phyloP scores from a whole-genome alignment of 2,888 invertebrate species.

The Erebia palarica region DNA sequence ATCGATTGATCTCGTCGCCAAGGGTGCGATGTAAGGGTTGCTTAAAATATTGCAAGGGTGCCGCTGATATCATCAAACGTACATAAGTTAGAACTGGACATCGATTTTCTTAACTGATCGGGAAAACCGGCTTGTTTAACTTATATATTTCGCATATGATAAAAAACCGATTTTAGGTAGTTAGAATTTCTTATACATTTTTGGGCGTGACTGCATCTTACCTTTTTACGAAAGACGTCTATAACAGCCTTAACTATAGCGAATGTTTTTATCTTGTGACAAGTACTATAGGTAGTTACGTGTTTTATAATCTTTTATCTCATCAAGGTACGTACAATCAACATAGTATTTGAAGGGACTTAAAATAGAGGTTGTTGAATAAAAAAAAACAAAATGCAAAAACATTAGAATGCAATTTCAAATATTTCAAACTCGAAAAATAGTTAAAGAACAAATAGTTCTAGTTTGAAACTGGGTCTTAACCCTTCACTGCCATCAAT shows the following conservation, averaged over 20 bases:
- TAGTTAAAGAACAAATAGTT: slow-evolving; percentile 29
- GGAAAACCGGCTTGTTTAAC: slow-evolving; percentile 29
- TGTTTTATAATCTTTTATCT: too few species aligned
- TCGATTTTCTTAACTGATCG: slow-evolving; percentile 42
- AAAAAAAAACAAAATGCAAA: slow-evolving; percentile 18
- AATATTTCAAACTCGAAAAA: slow-evolving; percentile 20
- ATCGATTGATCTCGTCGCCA: slow-evolving; percentile 71
- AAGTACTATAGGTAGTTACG: too few species aligned
- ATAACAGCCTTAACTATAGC: background rate
- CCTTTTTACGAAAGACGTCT: too few species aligned
- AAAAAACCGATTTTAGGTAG: too few species aligned
- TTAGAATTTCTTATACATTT: background rate
- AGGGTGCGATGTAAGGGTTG: slow-evolving; percentile 54
- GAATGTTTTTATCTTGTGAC: too few species aligned
- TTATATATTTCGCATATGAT: background rate
- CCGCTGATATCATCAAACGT: slow-evolving; percentile 50
- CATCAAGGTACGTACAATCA: background rate
- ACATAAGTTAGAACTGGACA: slow-evolving; percentile 44
- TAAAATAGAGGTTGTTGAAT: slow-evolving; percentile 9
- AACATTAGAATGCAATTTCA: slow-evolving; percentile 21
- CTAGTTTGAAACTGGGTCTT: slow-evolving; percentile 30
- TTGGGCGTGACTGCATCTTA: background rate
- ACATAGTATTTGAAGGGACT: slow-evolving; percentile 7
- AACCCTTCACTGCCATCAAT: slow-evolving; percentile 35
- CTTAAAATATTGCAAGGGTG: slow-evolving; percentile 76